Conservation (phyloP, 2,888 invertebrate species). For the Meghimatium bilineatum region DNA sequence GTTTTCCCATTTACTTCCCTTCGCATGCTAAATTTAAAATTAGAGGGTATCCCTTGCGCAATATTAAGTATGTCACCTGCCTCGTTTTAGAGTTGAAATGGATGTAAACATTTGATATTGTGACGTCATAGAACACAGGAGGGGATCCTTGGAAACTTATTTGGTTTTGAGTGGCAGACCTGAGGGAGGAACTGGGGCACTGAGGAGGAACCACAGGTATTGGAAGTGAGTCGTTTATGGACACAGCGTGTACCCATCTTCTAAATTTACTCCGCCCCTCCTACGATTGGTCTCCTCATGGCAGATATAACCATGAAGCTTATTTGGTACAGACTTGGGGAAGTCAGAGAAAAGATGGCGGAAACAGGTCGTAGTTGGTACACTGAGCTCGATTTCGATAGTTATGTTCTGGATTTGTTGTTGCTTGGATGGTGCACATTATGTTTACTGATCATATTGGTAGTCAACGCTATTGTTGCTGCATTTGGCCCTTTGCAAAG, state of each 20-base stretch:
- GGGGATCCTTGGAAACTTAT: conserved; percentile 37
- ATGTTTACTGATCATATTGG: conserved; percentile 68
- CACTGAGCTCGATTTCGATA: conserved; percentile 68
- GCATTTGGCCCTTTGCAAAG: conserved; percentile 72
- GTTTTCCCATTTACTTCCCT: too few species aligned
- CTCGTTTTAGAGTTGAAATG: conserved; percentile 19
- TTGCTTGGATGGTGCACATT: conserved; percentile 73
- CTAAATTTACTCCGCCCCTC: conserved; percentile 64
- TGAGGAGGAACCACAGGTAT: conserved; percentile 53
- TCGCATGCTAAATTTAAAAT: too few species aligned
- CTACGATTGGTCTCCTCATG: conserved; percentile 71
- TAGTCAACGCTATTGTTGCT: conserved; percentile 68
- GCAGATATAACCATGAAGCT: conserved; percentile 75
- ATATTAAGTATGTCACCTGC: conserved; percentile 16
- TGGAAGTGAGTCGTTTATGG: conserved; percentile 63
- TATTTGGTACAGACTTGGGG: conserved; percentile 75
- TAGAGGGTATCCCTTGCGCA: conserved; percentile 8
- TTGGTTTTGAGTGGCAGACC: conserved; percentile 32
- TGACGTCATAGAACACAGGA: conserved; percentile 30
- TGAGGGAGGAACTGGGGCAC: conserved; percentile 41
- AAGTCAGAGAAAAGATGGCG: conserved; percentile 74
- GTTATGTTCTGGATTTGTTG: conserved; percentile 75
- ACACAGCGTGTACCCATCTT: conserved; percentile 51
- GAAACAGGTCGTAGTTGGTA: conserved; percentile 70
- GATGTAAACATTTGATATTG: conserved; percentile 27